phyloP scores from a whole-genome alignment of 2,888 invertebrate genomes.

The Eilema caniola region DNA sequence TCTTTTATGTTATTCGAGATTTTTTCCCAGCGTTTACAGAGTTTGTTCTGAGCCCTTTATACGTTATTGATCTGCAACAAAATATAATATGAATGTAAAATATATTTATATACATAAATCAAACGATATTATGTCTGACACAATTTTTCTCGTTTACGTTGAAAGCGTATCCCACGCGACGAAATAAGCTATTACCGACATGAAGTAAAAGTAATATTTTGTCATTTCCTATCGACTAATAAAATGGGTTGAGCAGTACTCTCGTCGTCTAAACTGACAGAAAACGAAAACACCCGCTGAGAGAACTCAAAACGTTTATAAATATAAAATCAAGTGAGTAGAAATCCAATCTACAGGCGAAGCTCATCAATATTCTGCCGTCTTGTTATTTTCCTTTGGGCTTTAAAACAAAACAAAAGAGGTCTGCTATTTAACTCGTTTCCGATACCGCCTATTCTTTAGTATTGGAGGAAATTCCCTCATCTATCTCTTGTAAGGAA shows the following conservation, averaged over 20 bases:
- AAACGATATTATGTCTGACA: slow-evolving; percentile 42
- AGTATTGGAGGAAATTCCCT: slow-evolving; percentile 82
- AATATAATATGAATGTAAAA: slow-evolving; percentile 53
- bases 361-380: slow-evolving; percentile 79
- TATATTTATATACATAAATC: slow-evolving; percentile 47
- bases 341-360: slow-evolving; percentile 62
- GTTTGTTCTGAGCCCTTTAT: slow-evolving; percentile 44
- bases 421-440: slow-evolving; percentile 84
- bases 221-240: slow-evolving; percentile 52
- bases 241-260: slow-evolving; percentile 47
- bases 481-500: slow-evolving; percentile 58
- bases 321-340: slow-evolving; percentile 64
- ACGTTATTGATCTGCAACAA: slow-evolving; percentile 49
- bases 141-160: slow-evolving; percentile 48
- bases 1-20: slow-evolving; percentile 63
- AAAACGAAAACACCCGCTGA: slow-evolving; percentile 49
- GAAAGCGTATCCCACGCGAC: slow-evolving; percentile 44
- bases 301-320: slow-evolving; percentile 61
- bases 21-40: slow-evolving; percentile 53
- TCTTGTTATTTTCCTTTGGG: slow-evolving; percentile 77
- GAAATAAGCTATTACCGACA: slow-evolving; percentile 48
- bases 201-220: slow-evolving; percentile 50
- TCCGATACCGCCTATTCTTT: slow-evolving; percentile 82
- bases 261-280: slow-evolving; percentile 47
- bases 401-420: slow-evolving; percentile 79